Evolutionary conservation across 2,888 invertebrate genomes (phyloP).

Genomic region (Hoplodrina blanda): DNA sequence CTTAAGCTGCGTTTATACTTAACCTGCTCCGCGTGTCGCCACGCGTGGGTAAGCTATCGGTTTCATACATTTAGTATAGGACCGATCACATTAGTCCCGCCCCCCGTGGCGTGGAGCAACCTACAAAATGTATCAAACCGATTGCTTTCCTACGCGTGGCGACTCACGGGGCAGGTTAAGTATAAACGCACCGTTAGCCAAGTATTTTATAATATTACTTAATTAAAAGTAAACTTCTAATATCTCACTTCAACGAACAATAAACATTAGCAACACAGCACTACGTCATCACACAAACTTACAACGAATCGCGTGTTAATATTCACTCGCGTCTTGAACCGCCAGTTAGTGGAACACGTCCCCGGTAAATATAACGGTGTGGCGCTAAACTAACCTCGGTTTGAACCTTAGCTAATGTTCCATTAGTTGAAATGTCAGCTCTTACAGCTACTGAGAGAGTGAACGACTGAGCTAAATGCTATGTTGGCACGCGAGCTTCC

Average conservation of each 20-base stretch:
- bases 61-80: too few relatives aligned
- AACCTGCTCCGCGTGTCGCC: too few relatives aligned
- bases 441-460: conserved; percentile 40
- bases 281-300: conserved; percentile 26
- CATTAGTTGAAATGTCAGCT: conserved; percentile 62
- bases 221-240: not conserved
- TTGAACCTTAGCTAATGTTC: conserved; percentile 58
- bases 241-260: conserved; percentile 4
- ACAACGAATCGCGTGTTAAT: conserved; percentile 48
- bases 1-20: too few relatives aligned
- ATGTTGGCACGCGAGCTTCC: conserved; percentile 54
- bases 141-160: too few relatives aligned
- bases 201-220: too few relatives aligned
- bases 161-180: too few relatives aligned
- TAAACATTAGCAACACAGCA: conserved; percentile 15
- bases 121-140: too few relatives aligned
- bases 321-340: conserved; percentile 45
- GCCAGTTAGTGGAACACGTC: conserved; percentile 48
- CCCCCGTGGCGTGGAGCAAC: too few relatives aligned
- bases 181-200: too few relatives aligned
- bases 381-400: conserved; percentile 46
- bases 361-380: conserved; percentile 45
- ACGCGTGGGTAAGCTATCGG: too few relatives aligned
- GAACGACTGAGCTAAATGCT: conserved; percentile 44
- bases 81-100: too few relatives aligned